Base-by-base conservation (phyloP, 2,797 vertebrate species). In the Tokudaia muenninki region DNA sequence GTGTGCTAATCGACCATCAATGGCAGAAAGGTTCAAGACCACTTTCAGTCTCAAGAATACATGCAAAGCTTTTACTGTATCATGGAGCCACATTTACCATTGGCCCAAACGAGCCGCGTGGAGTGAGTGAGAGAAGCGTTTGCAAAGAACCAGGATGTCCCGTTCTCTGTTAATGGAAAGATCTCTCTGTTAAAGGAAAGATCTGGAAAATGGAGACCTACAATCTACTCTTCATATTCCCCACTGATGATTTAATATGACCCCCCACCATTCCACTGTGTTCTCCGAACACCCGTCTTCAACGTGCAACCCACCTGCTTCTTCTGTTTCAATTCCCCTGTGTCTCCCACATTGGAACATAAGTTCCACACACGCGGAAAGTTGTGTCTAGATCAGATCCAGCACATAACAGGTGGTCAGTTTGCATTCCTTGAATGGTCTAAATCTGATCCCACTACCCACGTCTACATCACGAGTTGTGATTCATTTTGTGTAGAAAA, bases 1-100 rank as follows among this genome's bases (percentile, higher is more conserved):
- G n/a, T 0, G 0, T 47, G 37, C 14, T 67, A 12, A 16, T 75
- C 41, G 8, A 21, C 7, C 0, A 19, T 52, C 67, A 26, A 4
- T 61, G 88, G 12, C 34, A 21, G 79, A 79, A 79, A 79, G n/a
- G 12, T 6, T 10, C 59, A 9, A n/a, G 80, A 13, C 41, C 24
- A 19, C 29, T 22, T 13, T 0, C 1, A 26, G 37, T 65, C 74
- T 80, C 21, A 8, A 12, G 72, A 61, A 16, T n/a, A 34, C 7
- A 0, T 1, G 14, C 11, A 10, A 78, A 65, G 8, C 47, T 8
- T 59, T 44, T 13, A 24, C 4, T 12, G 52, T 21, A 4, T 19
- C 47, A 5, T 4, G 6, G 65, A 29, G 6, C 9, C 44, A 22
- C 13, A 87, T 0, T 4, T 1, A 37, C 17, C 8, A 8, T 3